Conservation (phyloP, 2,113 vertebrate genomes). For the Stegastes partitus region DNA sequence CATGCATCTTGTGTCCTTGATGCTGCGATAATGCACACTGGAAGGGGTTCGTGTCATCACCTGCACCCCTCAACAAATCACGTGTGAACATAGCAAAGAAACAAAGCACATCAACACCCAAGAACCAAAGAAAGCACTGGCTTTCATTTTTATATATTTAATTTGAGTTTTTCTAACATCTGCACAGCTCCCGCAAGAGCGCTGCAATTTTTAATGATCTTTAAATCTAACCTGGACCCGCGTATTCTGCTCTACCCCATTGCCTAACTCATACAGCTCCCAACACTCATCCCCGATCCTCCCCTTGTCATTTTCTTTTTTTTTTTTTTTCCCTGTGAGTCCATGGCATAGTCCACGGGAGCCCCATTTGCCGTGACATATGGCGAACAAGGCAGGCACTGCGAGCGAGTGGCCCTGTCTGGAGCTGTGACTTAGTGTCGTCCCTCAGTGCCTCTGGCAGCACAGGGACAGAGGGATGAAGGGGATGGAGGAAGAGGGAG, state of each 20-base stretch:
- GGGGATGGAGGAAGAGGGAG: conserved; percentile 72
- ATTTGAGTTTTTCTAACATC: conserved; percentile 32
- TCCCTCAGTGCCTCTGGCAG: conserved; percentile 80
- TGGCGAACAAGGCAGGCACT: conserved; percentile 73
- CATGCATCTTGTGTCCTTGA: conserved; percentile 70
- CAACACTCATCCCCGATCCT: conserved; percentile 51
- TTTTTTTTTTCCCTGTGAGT: conserved; percentile 49
- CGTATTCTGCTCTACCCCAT: conserved; percentile 24
- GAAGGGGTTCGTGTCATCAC: conserved; percentile 67
- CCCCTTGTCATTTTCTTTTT: conserved; percentile 63
- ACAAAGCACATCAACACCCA: conserved; percentile 32
- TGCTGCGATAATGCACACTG: conserved; percentile 59
- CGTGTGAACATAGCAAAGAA: conserved; percentile 39
- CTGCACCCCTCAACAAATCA: conserved; percentile 42
- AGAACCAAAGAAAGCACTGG: conserved; percentile 23
- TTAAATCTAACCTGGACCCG: conserved; percentile 36
- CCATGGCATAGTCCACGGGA: conserved; percentile 68
- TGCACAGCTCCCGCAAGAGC: conserved; percentile 22
- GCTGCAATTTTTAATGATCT: conserved; percentile 40
- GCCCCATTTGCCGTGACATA: conserved; percentile 82
- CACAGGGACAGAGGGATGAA: conserved; percentile 80
- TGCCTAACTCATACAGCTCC: conserved; percentile 46
- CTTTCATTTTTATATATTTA: not conserved
- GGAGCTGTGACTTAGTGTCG: conserved; percentile 82
- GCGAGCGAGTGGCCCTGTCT: conserved; percentile 83